phyloP scores from a whole-genome alignment of 1,140 invertebrate genomes.

The Drosophila santomea region DNA sequence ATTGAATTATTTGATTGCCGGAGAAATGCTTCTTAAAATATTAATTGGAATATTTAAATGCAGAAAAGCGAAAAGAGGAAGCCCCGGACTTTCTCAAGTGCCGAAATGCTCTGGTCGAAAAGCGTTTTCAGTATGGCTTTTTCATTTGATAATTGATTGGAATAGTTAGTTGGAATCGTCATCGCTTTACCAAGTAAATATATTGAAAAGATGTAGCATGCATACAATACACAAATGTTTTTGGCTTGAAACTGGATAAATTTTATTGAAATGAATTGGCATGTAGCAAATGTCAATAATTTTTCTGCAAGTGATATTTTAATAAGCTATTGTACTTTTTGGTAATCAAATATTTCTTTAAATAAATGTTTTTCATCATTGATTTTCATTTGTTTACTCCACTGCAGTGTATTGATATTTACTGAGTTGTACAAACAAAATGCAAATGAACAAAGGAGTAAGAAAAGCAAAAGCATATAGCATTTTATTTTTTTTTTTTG shows the following conservation, averaged over 20 bases:
- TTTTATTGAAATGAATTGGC: not conserved
- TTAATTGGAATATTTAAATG: constrained; percentile 34
- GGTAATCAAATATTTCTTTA: not conserved
- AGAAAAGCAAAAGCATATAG: constrained; percentile 16
- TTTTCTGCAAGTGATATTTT: not conserved
- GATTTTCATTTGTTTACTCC: not conserved
- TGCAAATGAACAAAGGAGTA: constrained; percentile 20
- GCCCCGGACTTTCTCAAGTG: not conserved
- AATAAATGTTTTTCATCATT: no score
- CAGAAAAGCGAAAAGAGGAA: constrained; percentile 1
- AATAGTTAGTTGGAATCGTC: not conserved
- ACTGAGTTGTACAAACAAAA: constrained; percentile 10
- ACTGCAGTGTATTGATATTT: not conserved
- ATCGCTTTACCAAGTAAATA: not conserved
- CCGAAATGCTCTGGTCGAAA: not conserved
- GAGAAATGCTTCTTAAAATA: constrained; percentile 15
- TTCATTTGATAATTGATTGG: constrained; percentile 3
- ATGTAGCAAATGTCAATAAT: not conserved
- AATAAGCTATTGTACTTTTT: not conserved
- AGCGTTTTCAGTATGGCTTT: not conserved
- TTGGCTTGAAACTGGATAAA: no score
- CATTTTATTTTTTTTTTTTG: constrained; percentile 16
- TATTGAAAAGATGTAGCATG: not conserved
- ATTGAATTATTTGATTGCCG: constrained; percentile 35
- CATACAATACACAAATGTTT: not conserved